Evolutionary conservation across 1,140 invertebrate species (phyloP).

Genomic region (Homalodisca vitripennis): DNA sequence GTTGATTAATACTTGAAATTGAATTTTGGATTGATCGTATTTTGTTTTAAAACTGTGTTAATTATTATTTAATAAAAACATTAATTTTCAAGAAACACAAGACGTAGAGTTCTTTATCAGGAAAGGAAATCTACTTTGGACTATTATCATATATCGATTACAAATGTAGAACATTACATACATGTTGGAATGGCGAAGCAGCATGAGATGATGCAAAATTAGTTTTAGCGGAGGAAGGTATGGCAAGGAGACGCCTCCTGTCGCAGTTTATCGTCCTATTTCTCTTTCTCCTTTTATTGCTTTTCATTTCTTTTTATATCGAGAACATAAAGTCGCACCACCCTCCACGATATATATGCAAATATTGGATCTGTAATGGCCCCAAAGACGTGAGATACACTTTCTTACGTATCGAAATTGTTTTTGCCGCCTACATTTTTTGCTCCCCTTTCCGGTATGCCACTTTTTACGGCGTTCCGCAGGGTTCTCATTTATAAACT

Average conservation of each 20-base stretch:
- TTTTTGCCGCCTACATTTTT: no score
- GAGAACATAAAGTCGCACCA: conserved; percentile 28
- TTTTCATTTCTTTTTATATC: conserved; percentile 38
- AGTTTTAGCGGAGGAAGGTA: conserved; percentile 4
- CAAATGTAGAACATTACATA: conserved; percentile 33
- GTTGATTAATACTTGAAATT: no score
- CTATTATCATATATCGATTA: no score
- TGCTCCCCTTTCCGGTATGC: no score
- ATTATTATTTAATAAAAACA: no score
- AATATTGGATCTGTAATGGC: conserved; percentile 35
- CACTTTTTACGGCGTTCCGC: no score
- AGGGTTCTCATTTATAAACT: no score
- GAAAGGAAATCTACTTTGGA: no score
- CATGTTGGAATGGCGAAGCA: conserved; percentile 29
- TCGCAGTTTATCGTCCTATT: conserved; percentile 5
- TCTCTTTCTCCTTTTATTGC: conserved; percentile 33
- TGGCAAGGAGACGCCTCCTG: not conserved
- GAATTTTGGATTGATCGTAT: no score
- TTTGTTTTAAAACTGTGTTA: no score
- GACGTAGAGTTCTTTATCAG: no score
- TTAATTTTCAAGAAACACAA: no score
- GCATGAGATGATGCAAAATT: conserved; percentile 22
- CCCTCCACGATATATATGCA: conserved; percentile 33
- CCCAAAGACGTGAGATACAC: not conserved
- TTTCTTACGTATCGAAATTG: conserved; percentile 5